phyloP scores from a whole-genome alignment of 2,113 vertebrate species.

The Anhinga rufa region DNA sequence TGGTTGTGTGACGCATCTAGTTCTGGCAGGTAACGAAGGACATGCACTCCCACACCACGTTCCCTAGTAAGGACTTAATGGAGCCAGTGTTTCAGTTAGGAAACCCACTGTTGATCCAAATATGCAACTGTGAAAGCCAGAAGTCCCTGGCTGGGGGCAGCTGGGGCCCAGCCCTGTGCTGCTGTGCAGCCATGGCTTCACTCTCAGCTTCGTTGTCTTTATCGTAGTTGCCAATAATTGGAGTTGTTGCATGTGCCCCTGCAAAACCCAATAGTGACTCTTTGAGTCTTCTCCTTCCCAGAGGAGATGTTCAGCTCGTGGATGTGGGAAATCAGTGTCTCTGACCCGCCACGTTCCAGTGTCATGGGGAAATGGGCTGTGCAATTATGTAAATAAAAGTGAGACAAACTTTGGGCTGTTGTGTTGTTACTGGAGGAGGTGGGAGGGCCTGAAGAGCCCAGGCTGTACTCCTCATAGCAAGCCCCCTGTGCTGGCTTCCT shows the following conservation, averaged over 20 bases:
- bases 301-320: neutral
- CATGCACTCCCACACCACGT: accelerated
- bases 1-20: neutral
- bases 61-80: neutral
- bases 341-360: neutral
- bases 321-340: neutral
- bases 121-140: constrained; percentile 4
- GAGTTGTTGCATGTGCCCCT: constrained; percentile 12
- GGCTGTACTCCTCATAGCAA: neutral
- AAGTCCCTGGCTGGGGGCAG: neutral
- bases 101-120: neutral
- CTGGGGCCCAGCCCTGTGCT: neutral
- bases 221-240: neutral
- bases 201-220: neutral
- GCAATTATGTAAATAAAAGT: constrained; percentile 64
- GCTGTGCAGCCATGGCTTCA: neutral
- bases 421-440: neutral
- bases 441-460: neutral
- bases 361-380: constrained; percentile 38
- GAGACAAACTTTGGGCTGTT: neutral
- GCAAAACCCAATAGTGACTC: neutral
- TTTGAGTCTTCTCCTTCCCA: neutral
- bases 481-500: neutral
- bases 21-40: neutral
- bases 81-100: neutral